Evolutionary conservation across 2,113 vertebrate species (phyloP).

Genomic region (Salvelinus alpinus): DNA sequence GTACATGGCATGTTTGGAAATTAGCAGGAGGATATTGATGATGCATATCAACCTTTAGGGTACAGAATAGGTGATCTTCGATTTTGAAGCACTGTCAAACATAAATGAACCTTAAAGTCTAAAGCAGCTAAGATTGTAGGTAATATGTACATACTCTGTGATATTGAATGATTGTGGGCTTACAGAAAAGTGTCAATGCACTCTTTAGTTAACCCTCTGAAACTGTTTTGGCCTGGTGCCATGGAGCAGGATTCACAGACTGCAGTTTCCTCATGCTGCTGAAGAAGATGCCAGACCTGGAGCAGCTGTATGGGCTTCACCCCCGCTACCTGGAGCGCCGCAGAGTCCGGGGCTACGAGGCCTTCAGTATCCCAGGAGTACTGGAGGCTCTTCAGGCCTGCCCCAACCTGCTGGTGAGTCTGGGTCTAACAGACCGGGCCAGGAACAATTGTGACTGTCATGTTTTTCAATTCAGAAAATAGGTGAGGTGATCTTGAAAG

Average conservation of each 20-base stretch:
- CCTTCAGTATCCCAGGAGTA: constrained; percentile 97
- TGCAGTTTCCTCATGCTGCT: constrained; percentile 92
- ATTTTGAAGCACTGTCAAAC: background rate
- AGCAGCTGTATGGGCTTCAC: constrained; percentile 96
- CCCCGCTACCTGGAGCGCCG: constrained; percentile 94
- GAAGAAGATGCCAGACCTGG: constrained; percentile 98
- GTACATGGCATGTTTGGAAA: background rate
- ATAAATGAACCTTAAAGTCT: too few species aligned
- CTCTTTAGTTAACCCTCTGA: background rate
- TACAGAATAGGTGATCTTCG: background rate
- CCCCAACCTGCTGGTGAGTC: constrained; percentile 90
- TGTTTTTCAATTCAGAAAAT: too few species aligned
- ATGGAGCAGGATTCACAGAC: constrained; percentile 89
- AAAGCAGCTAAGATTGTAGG: too few species aligned
- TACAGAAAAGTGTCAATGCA: too few species aligned
- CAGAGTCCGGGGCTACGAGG: constrained; percentile 91
- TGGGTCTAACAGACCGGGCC: background rate
- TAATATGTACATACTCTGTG: too few species aligned
- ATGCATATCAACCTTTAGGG: background rate
- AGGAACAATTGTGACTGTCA: background rate
- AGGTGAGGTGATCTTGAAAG: too few species aligned
- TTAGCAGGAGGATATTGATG: too few species aligned
- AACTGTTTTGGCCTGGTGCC: constrained; percentile 3
- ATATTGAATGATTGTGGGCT: too few species aligned
- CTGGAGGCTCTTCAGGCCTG: constrained; percentile 95